Base-by-base conservation (phyloP, 30 jellyfish, hydroid and myxozoan genomes). In the Turritopsis rubra region DNA sequence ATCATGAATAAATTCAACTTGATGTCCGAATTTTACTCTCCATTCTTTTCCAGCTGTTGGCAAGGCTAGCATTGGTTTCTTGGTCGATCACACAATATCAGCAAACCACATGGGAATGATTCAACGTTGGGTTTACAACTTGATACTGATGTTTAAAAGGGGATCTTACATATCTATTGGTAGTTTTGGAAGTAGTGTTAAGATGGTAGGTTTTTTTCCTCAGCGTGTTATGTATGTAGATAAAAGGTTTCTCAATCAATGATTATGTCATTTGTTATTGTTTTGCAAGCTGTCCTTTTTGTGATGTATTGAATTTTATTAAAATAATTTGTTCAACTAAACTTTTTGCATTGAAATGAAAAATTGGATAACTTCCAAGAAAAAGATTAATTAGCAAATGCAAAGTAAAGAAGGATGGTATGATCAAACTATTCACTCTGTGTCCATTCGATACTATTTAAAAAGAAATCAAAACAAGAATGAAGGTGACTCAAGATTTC, bases 41-140 rank as follows among this genome's bases (percentile, higher is more conserved):
- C 19, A 8, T 0, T 29, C 19, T 1, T 21, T 77, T 8, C 29
- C 71, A 91, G 97, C 97, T 73, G 96, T 91, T 52, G 91, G 91
- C 53, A 78, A 77, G 52, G 95, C 96, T 19, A 91, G 90, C 52
- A 82, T 83, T 52, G 97, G 97, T 23, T 87, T 91, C 68, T 89
- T 87, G 0, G 94, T 91, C 65, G 97, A 91, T 66, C 96, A 96
- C 1, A 78, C 97, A 20, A 90, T 90, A 1, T 77, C 66, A 16
- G 75, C 90, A 5, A 91, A 91, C 71, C 97, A 91, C 88, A 81
- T 87, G 86, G 80, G 94, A 87, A 91, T 91, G 94, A 87, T 87
- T 3, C 89, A 91, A 72, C 89, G 88, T 71, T 87, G 85, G 96
- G 94, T 86, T 27, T 91, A 91, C 87, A 91, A 91, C 53, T 77